Conservation (phyloP, 2,113 vertebrate genomes). For the Saccopteryx bilineata region DNA sequence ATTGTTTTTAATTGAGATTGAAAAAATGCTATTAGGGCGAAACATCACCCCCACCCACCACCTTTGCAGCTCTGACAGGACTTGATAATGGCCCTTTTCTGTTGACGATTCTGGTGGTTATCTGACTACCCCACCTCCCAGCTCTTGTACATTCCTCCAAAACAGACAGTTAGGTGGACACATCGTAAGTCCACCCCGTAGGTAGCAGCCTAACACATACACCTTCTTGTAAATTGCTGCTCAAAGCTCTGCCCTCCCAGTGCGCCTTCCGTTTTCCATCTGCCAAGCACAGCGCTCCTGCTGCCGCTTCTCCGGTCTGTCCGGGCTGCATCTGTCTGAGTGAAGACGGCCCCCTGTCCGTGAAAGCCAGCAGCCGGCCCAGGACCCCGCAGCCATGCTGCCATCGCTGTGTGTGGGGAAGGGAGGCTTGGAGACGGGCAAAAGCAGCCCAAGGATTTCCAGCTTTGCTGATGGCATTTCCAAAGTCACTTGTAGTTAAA, state of each 20-base stretch:
- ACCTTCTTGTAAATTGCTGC: neutral
- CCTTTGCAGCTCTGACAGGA: neutral
- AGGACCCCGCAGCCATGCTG: neutral
- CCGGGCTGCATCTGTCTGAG: neutral
- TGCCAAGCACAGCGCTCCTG: neutral
- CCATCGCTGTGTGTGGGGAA: neutral
- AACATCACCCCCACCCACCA: neutral
- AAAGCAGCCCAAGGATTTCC: slow-evolving; percentile 15
- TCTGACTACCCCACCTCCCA: neutral
- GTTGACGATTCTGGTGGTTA: neutral
- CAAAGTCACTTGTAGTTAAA: neutral
- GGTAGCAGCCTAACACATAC: neutral
- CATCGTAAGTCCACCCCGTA: neutral
- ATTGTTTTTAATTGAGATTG: neutral
- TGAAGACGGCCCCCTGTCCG: slow-evolving; percentile 36
- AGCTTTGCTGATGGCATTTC: slow-evolving; percentile 32
- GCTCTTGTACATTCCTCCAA: neutral
- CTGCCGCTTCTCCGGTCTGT: slow-evolving; percentile 20
- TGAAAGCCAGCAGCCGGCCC: slow-evolving; percentile 38
- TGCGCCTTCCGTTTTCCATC: slow-evolving; percentile 7
- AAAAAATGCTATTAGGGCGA: neutral
- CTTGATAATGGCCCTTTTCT: neutral
- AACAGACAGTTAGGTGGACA: neutral
- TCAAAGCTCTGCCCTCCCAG: neutral
- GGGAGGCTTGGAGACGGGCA: neutral